Conservation (phyloP, 2,797 vertebrate genomes). For the Somateria mollissima region DNA sequence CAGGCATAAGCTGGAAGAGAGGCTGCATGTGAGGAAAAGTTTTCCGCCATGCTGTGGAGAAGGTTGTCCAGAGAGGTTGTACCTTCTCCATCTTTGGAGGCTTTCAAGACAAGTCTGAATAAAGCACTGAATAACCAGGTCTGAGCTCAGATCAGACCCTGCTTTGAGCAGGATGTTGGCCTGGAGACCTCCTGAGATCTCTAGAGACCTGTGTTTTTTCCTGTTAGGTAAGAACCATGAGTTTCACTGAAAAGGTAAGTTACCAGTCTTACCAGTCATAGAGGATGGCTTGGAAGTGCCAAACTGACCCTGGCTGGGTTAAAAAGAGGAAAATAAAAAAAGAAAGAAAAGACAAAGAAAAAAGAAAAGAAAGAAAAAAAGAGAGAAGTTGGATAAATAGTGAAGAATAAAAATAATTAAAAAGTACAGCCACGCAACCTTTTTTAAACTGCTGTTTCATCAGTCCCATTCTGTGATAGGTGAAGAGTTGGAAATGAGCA, state of each 20-base stretch:
- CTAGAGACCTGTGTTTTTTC: background rate
- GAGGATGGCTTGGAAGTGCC: background rate
- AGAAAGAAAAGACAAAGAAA: too few species aligned
- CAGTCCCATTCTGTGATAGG: rapidly evolving
- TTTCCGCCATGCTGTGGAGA: rapidly evolving
- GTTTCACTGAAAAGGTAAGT: constrained; percentile 2
- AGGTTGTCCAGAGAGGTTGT: background rate
- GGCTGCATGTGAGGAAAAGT: background rate
- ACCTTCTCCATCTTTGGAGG: background rate
- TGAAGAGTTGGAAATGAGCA: background rate
- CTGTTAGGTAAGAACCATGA: background rate
- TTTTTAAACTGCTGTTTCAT: background rate
- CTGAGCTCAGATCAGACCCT: background rate
- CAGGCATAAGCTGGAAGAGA: background rate
- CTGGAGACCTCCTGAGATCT: background rate
- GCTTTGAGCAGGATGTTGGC: background rate
- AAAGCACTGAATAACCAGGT: background rate
- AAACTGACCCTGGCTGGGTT: background rate
- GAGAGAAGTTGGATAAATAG: background rate
- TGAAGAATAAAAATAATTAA: background rate
- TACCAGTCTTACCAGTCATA: background rate
- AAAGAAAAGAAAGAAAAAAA: background rate
- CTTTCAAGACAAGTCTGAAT: background rate
- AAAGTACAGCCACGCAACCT: background rate
- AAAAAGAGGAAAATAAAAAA: background rate